Base-by-base conservation (phyloP, 2,888 invertebrate species). In the Rhamphomyia laevipes region DNA sequence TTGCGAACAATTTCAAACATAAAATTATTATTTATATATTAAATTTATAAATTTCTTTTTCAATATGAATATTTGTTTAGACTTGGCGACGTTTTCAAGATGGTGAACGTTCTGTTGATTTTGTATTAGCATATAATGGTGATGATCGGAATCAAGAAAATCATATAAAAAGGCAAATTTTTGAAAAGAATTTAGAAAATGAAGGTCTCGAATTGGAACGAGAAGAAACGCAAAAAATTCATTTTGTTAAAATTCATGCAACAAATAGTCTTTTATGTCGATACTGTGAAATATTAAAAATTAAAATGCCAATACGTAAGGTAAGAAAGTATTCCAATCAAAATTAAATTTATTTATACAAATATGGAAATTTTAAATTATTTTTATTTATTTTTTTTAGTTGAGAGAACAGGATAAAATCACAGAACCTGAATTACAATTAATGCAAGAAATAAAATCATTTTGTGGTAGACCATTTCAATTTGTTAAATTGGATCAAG, bases 251-350 rank as follows among this genome's bases (percentile, higher is more conserved):
- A 72, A 75, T 88, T 30, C 82, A 84, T 64, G 84, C 83, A 1
- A 82, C 86, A 0, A 71, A 72, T 61, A 81, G 84, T 57, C 81
- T 87, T 2, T 66, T 86, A 17, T 75, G 78, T 51, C 74, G 83
- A 56, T 86, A 86, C 65, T 80, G 82, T 33, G 87, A 87, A 68
- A 78, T 86, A 53, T 74, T 87, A 58, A 85, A 86, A 66, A 73
- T 87, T 33, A 77, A 84, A 62, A 76, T 87, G 76, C 86, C 86
- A 41, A 81, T 87, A 66, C 84, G 80, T 70, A 73, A 77, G 73
- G 82, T 82, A 64, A 63, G 11, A 35, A 16, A 9, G 30, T 30
- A 9, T 30, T 30, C 2, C 12, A 27, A 45, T 41, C 16, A 18
- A 33, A 23, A 33, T 30, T 16, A 38, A 10, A 50, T 51, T 49